These are phyloP conservation scores for Scolopax rusticola DNA, from an alignment of 2,797 vertebrate genomes.

Conservation along the genomic window DNA sequence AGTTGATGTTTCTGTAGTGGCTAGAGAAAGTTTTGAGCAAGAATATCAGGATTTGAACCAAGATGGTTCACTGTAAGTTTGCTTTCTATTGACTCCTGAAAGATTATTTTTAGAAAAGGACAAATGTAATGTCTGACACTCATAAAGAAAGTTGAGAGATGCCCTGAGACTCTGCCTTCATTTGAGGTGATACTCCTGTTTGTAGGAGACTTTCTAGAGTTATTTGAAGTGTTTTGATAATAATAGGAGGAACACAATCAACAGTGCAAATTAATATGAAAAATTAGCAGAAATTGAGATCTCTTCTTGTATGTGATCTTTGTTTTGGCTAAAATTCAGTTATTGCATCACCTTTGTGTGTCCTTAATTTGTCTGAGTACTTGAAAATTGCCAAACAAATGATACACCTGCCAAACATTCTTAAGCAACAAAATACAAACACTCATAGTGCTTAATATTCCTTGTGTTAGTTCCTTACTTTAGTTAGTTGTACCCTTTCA, in stretches of 20 bases:
- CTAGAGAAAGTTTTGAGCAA: background rate
- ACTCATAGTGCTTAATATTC: rapidly evolving
- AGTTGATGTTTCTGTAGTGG: background rate
- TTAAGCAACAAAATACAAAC: background rate
- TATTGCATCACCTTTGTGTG: background rate
- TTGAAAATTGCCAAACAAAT: background rate
- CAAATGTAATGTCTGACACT: background rate
- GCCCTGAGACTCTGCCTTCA: background rate
- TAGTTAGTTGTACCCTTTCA: background rate
- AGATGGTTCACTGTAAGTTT: background rate
- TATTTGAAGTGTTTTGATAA: background rate
- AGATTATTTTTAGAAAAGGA: background rate
- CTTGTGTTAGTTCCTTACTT: background rate
- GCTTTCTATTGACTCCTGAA: background rate
- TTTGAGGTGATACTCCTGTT: background rate
- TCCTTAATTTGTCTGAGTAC: background rate
- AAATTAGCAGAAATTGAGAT: background rate
- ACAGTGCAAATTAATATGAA: background rate
- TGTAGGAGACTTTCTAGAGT: background rate
- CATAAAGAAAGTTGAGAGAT: background rate
- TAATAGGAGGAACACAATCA: background rate
- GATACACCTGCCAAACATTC: background rate
- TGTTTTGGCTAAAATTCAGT: background rate
- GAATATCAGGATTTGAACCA: background rate
- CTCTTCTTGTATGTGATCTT: background rate